Evolutionary conservation across 2,888 invertebrate species (phyloP), one percentile per base, ranked within the genome.

Genomic region (Eristalis arbustorum): DNA sequence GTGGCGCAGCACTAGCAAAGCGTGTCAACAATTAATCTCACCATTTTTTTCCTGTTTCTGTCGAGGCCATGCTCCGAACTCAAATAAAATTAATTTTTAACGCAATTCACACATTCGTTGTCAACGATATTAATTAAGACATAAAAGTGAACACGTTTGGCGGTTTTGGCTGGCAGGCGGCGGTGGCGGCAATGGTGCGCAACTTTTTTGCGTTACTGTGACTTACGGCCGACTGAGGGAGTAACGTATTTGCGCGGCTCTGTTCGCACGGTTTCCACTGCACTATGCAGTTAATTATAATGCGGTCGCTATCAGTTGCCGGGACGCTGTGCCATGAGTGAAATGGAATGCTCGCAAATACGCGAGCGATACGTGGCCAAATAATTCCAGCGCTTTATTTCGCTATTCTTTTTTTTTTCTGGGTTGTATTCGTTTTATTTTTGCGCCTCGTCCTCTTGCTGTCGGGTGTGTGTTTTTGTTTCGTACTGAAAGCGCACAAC

Each of bases 271-370:
- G 66, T 75, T 59, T 67, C 59, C 59, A 59, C 61, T 67, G 66
- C 37, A 34, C 57, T 56, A 14, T 59, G 57, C 66, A 75, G 67
- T 75, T 67, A 67, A 75, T 75, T 75, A 75, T 75, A 28, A 59
- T 75, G 75, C 63, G 75, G 68, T 25, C 14, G 40, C 69, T 81
- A 76, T 82, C 82, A 82, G 61, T 78, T 78, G 56, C 69, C 74
- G 66, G 66, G 34, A 67, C 31, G 64, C n/a, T 78, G n/a, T n/a
- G 64, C 75, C 31, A 11, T 59, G 59, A 84, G 71, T 67, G 74
- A 79, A 84, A 74, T 84, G 71, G 66, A 78, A 74, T 79, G 66
- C 79, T 71, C 75, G 71, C 75, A 42, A 75, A 78, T 74, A 73
- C 57, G 42, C 68, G 34, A 63, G 40, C 57, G 34, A 59, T 14